Conservation (phyloP, 2,113 vertebrate species). For the Bagarius yarrelli region DNA sequence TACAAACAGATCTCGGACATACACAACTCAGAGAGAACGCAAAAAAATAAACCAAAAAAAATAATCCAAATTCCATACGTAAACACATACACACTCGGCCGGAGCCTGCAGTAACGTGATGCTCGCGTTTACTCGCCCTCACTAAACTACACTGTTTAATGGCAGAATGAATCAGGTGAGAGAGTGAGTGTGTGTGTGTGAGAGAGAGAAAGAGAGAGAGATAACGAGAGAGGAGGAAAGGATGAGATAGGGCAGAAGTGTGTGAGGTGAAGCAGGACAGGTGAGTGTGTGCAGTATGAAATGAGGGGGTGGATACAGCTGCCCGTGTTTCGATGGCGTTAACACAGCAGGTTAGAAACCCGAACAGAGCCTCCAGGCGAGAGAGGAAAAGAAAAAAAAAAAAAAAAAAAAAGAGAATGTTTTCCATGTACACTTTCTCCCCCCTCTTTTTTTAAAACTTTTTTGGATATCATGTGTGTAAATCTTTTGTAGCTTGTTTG, state of each 20-base stretch:
- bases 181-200: too few species aligned
- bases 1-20: slow-evolving; percentile 60
- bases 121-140: slow-evolving; percentile 56
- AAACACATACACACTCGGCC: slow-evolving; percentile 44
- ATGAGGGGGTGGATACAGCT: slow-evolving; percentile 24
- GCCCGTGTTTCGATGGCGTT: slow-evolving; percentile 23
- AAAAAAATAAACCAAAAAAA: slow-evolving; percentile 51
- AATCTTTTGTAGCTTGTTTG: slow-evolving; percentile 59
- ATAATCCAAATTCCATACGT: slow-evolving; percentile 42
- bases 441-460: slow-evolving; percentile 52
- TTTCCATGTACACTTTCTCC: slow-evolving; percentile 64
- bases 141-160: slow-evolving; percentile 51
- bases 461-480: slow-evolving; percentile 58
- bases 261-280: slow-evolving; percentile 37
- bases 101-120: slow-evolving; percentile 44
- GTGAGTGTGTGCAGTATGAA: slow-evolving; percentile 27
- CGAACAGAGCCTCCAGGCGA: slow-evolving; percentile 49
- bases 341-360: slow-evolving; percentile 37
- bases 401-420: slow-evolving; percentile 67
- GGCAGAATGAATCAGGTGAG: slow-evolving; percentile 49
- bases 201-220: slow-evolving; percentile 15
- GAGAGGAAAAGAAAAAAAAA: slow-evolving; percentile 52
- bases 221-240: slow-evolving; percentile 19
- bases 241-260: slow-evolving; percentile 11
- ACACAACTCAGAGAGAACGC: slow-evolving; percentile 56